Conservation (phyloP, 2,888 invertebrate species). For the Ophion ventricosus region DNA sequence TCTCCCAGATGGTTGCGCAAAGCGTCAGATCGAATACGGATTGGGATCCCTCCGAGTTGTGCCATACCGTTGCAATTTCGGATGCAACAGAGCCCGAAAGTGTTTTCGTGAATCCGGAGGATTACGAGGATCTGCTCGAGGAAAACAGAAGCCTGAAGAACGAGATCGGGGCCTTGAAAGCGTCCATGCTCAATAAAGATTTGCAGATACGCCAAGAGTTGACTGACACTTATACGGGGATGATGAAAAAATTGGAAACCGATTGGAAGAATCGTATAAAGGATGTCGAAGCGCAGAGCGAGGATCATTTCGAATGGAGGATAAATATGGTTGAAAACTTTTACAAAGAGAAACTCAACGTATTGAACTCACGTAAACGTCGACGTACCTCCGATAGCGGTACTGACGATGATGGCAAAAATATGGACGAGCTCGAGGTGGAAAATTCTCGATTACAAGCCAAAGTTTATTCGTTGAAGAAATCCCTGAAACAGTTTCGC, state of each 20-base stretch:
- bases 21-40: conserved; percentile 76
- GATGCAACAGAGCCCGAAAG: conserved; percentile 46
- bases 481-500: conserved; percentile 70
- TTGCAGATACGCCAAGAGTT: conserved; percentile 79
- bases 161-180: conserved; percentile 74
- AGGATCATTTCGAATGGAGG: conserved; percentile 76
- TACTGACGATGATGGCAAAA: conserved; percentile 43
- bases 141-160: conserved; percentile 77
- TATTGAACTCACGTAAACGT: conserved; percentile 69
- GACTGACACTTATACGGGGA: conserved; percentile 74
- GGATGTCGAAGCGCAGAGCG: conserved; percentile 77
- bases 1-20: conserved; percentile 77
- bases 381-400: conserved; percentile 66
- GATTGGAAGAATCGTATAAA: conserved; percentile 77
- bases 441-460: conserved; percentile 72
- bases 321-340: conserved; percentile 75
- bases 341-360: conserved; percentile 74
- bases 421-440: conserved; percentile 71
- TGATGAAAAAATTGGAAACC: conserved; percentile 76
- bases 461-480: conserved; percentile 73
- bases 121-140: conserved; percentile 74
- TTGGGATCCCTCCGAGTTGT: conserved; percentile 76
- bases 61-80: conserved; percentile 7
- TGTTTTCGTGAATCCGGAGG: conserved; percentile 67
- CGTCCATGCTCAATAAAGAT: conserved; percentile 74